phyloP scores from a whole-genome alignment of 2,113 vertebrate species.

The Alligator mississippiensis region DNA sequence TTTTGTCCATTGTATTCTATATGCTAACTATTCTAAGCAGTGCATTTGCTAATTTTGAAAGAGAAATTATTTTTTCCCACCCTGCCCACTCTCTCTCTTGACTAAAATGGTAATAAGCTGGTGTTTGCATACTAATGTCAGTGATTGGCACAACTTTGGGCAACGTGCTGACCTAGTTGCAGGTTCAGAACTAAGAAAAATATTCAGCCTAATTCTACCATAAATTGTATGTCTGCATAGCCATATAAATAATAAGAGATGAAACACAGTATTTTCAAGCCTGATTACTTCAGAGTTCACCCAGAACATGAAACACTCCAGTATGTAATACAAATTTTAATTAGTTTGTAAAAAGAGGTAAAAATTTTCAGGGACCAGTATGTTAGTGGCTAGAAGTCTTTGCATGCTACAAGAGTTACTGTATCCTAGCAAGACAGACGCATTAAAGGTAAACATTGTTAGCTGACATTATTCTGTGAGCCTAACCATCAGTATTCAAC shows the following conservation, averaged over 20 bases:
- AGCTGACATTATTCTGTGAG: neutral
- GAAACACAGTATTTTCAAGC: neutral
- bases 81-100: neutral
- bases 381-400: neutral
- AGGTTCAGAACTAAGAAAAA: neutral
- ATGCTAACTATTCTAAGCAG: accelerated
- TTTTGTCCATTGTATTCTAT: neutral
- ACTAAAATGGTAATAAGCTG: neutral
- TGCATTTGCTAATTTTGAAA: neutral
- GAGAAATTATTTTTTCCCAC: neutral
- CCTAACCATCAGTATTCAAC: neutral
- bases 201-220: neutral
- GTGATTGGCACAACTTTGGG: neutral
- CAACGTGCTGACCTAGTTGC: neutral
- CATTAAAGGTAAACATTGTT: neutral
- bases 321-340: neutral
- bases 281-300: neutral
- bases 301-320: neutral
- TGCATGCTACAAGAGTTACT: neutral
- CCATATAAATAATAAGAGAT: neutral
- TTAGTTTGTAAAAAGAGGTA: neutral
- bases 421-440: neutral
- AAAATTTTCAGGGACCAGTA: neutral
- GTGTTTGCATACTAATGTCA: neutral
- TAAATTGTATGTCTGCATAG: neutral